Evolutionary conservation across 2,888 invertebrate genomes (phyloP), one percentile per base, ranked within the genome.

Genomic region (Rhingia campestris): DNA sequence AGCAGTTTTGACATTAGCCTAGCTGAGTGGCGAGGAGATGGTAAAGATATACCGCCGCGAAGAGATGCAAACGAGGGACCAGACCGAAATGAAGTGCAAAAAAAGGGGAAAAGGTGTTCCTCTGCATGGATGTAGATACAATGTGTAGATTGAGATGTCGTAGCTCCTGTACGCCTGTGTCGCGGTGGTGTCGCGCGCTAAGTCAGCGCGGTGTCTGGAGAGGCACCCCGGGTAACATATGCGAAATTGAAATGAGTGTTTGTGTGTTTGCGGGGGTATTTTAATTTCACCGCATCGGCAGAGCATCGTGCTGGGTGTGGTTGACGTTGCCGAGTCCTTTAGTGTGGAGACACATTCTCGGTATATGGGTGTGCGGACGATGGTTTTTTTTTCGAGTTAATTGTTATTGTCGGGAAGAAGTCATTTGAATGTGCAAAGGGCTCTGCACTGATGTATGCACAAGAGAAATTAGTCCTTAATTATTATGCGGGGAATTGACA

Each of bases 61-160:
- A 49, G 75, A 70, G 75, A 75, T 67, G 81, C 63, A 75, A 81
- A 63, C 61, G 74, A 64, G 69, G 59, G 22, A 41, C 39, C 53
- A 43, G n/a, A 64, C 54, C 22, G 39, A 56, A 54, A 59, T 12
- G 12, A 76, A 58, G 32, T 45, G 37, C 5, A 45, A 64, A 51
- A 41, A 49, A 49, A 22, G 10, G 10, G 45, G 69, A 35, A 58
- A 51, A 74, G 79, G 79, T 84, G 84, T 74, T 73, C 73, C 45
- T 69, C 79, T 74, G 49, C 79, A 66, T 79, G 84, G 84, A 64
- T 79, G 76, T 72, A 84, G 84, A 84, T 84, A 84, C 84, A 84
- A 70, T 79, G 79, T 84, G 74, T n/a, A 84, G 84, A 84, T 84
- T 84, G 80, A 84, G 84, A 84, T 84, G 84, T 84, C 80, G 84